phyloP scores from a whole-genome alignment of 1,140 invertebrate species.

The Campoletis sonorensis region DNA sequence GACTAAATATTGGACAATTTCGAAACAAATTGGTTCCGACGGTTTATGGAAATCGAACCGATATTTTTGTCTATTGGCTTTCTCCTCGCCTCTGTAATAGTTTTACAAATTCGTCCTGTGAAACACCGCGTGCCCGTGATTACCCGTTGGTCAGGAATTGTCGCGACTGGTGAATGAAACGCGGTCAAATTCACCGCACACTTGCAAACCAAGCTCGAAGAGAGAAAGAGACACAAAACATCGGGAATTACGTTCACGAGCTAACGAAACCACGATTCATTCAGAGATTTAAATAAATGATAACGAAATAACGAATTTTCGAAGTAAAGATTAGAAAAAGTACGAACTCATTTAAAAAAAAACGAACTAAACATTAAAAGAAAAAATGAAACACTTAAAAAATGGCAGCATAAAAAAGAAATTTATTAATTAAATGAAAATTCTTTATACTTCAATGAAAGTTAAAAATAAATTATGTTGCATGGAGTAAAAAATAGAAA shows the following conservation, averaged over 20 bases:
- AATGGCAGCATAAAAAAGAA: too few species aligned
- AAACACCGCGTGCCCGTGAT: neutral
- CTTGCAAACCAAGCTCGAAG: neutral
- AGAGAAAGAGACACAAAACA: slow-evolving; percentile 16
- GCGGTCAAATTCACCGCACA: neutral
- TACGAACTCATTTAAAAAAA: neutral
- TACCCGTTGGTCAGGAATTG: slow-evolving; percentile 6
- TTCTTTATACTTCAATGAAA: too few species aligned
- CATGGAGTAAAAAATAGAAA: too few species aligned
- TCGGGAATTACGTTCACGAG: slow-evolving; percentile 16
- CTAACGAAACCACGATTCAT: slow-evolving; percentile 22
- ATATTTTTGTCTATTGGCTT: neutral
- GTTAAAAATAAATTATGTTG: too few species aligned
- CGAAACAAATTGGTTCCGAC: too few species aligned
- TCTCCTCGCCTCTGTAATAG: neutral
- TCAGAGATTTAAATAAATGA: neutral
- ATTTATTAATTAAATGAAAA: too few species aligned
- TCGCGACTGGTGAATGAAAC: neutral
- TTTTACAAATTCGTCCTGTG: slow-evolving; percentile 31
- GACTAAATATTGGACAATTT: too few species aligned
- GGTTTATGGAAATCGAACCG: neutral
- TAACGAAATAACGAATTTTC: neutral
- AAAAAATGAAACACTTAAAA: too few species aligned
- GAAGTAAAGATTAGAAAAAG: neutral
- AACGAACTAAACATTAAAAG: neutral